phyloP scores from a whole-genome alignment of 2,888 invertebrate genomes.

The Drosophila neonasuta region DNA sequence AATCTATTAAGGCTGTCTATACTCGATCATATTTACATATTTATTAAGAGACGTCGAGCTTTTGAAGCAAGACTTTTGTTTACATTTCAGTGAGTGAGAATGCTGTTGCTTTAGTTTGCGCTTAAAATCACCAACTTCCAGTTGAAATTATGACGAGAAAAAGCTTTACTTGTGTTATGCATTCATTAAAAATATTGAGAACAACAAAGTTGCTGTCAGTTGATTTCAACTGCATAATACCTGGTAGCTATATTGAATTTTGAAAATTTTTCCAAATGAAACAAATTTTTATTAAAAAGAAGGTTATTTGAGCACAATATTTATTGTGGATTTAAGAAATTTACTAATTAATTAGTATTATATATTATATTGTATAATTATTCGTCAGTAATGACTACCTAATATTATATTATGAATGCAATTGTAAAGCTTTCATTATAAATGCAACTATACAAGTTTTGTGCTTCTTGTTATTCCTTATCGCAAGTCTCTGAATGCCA shows the following conservation, averaged over 20 bases:
- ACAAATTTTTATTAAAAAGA: no score
- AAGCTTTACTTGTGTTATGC: neutral
- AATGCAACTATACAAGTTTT: constrained; percentile 58
- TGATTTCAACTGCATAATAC: neutral
- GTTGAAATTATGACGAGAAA: neutral
- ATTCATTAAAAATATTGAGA: neutral
- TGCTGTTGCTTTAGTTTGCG: neutral
- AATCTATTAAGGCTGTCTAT: neutral
- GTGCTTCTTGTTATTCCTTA: constrained; percentile 55
- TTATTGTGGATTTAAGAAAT: no score
- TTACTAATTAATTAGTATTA: neutral
- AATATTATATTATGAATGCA: constrained; percentile 18
- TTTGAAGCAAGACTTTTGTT: neutral
- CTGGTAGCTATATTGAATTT: neutral
- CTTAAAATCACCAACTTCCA: neutral
- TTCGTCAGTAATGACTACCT: neutral
- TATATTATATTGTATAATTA: no score
- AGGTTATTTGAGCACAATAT: no score
- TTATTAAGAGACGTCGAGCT: neutral
- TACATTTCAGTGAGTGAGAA: neutral
- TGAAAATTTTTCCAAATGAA: neutral
- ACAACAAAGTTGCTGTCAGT: neutral
- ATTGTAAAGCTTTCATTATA: constrained; percentile 31
- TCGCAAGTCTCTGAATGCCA: constrained; percentile 41
- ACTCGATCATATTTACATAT: neutral